Conservation (phyloP, 2,888 invertebrate genomes). For the Glyphotaelius pellucidus region DNA sequence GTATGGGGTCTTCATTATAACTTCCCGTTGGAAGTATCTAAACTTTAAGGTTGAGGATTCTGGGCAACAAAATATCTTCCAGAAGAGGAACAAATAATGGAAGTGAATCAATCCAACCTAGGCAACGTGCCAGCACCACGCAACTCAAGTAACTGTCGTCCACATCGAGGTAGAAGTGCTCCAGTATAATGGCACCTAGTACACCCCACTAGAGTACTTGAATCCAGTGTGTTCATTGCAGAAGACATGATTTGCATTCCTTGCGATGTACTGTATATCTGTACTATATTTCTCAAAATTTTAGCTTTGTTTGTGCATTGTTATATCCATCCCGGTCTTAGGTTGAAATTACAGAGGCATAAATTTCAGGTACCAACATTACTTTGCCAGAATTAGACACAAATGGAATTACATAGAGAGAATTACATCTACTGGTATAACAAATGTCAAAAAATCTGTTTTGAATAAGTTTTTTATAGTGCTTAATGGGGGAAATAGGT, state of each 20-base stretch:
- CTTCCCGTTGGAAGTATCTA: background rate
- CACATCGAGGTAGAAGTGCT: background rate
- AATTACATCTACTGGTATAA: too few relatives aligned
- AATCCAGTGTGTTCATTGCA: background rate
- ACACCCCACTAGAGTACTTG: background rate
- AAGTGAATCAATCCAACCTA: constrained; percentile 5
- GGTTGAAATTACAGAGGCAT: too few relatives aligned
- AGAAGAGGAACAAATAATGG: background rate
- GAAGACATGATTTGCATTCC: background rate
- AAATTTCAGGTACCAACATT: too few relatives aligned
- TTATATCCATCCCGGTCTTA: background rate
- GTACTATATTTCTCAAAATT: background rate
- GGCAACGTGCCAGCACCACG: constrained; percentile 37
- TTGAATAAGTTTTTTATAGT: too few relatives aligned
- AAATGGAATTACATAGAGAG: too few relatives aligned
- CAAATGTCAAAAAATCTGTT: too few relatives aligned
- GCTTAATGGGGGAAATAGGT: too few relatives aligned
- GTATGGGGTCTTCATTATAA: background rate
- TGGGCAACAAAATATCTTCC: background rate
- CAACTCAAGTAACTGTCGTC: constrained; percentile 20
- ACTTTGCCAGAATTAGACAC: too few relatives aligned
- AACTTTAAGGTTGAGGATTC: background rate
- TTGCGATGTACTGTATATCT: background rate
- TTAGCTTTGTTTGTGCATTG: background rate
- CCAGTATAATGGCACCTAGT: constrained; percentile 5